phyloP scores from a whole-genome alignment of 2,113 vertebrate species.

The Dicentrarchus labrax region DNA sequence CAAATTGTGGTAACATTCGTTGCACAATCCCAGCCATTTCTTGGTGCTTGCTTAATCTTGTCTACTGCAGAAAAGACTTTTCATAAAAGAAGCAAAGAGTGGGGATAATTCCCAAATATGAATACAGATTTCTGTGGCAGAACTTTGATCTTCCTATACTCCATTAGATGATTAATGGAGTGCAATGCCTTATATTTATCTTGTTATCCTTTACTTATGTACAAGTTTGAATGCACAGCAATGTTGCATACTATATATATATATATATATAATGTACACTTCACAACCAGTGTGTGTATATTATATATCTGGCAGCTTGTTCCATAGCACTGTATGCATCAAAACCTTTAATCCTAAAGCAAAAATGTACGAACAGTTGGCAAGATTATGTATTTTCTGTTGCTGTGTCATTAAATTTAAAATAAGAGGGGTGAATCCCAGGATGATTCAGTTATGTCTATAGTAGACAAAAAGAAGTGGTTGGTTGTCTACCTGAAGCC shows the following conservation, averaged over 20 bases:
- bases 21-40: no score
- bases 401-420: neutral
- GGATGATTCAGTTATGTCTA: neutral
- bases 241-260: no score
- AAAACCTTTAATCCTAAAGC: neutral
- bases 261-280: no score
- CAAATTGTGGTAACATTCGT: no score
- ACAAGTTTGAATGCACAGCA: neutral
- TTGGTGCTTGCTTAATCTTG: neutral
- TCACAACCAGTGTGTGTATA: no score
- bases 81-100: neutral
- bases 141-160: no score
- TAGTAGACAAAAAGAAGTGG: neutral
- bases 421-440: neutral
- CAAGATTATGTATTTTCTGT: neutral
- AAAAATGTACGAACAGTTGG: no score
- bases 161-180: no score
- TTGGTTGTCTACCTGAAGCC: constrained; percentile 62
- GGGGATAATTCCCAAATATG: neutral
- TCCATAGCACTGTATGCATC: neutral
- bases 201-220: neutral
- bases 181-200: neutral
- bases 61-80: neutral
- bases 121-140: neutral
- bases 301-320: neutral